Percentiles rank a stretch among this genome's conserved stretches.
phyloP scores from a whole-genome alignment of 2,888 invertebrate genomes.

The Polia nebulosa region DNA sequence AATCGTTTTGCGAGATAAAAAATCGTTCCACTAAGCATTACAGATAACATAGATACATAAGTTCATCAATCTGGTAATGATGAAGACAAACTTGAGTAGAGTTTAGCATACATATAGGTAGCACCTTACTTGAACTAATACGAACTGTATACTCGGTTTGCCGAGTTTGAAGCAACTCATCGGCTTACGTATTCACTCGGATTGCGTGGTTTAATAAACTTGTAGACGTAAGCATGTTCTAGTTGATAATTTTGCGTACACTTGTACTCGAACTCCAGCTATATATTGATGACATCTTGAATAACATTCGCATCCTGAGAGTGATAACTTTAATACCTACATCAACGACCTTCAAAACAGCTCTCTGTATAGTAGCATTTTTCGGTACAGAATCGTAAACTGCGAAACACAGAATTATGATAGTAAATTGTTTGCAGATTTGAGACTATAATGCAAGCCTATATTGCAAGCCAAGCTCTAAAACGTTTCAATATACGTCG shows the following conservation, averaged over 20 bases:
- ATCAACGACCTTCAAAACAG: too few relatives aligned
- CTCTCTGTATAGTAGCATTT: too few relatives aligned
- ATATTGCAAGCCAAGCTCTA: too few relatives aligned
- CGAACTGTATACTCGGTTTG: neutral
- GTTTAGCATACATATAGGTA: slow-evolving; percentile 2
- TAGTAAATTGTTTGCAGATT: too few relatives aligned
- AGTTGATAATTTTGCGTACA: slow-evolving; percentile 13
- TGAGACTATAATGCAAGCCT: too few relatives aligned
- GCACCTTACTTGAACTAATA: slow-evolving; percentile 27
- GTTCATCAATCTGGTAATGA: neutral
- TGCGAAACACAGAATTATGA: too few relatives aligned
- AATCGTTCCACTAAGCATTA: neutral
- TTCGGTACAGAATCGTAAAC: too few relatives aligned
- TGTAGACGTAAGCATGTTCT: slow-evolving; percentile 9
- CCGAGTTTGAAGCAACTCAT: slow-evolving; percentile 21
- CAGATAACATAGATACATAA: neutral
- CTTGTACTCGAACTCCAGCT: neutral
- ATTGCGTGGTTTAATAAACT: slow-evolving; percentile 31
- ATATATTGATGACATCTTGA: neutral
- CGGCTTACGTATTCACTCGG: slow-evolving; percentile 13
- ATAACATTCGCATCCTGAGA: neutral
- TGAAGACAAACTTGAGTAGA: neutral
- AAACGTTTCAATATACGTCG: too few relatives aligned
- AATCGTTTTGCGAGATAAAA: too few relatives aligned
- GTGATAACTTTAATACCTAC: neutral